Evolutionary conservation across 2,113 vertebrate genomes (phyloP), one percentile per base, ranked within the genome.

Genomic region (Empidonax alnorum): DNA sequence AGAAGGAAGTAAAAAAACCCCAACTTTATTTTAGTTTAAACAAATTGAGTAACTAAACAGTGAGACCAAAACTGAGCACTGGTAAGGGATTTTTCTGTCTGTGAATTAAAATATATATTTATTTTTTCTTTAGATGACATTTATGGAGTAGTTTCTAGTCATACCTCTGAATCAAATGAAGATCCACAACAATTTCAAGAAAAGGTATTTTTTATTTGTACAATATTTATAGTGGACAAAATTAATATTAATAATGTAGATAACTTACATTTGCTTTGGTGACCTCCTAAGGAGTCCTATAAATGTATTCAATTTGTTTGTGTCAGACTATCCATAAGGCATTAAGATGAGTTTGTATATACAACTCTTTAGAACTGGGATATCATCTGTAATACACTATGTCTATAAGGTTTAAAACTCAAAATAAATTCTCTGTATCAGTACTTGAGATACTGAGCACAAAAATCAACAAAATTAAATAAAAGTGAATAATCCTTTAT

Each of bases 201-300:
- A 88, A 95, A 37, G 97, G 98, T 99, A 98, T 84, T 90, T 28
- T 89, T 5, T 87, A 39, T 92, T 85, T 87, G 41, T 94, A 27
- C 65, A 37, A 39, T 21, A 30, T 62, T 90, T 90, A 9, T 14
- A 76, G 23, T 71, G 72, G 85, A 61, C 15, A 78, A 84, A 65
- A 59, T 87, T 94, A 52, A 24, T 78, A 13, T 55, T 33, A 62
- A 22, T 42, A 27, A 17, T 76, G 3, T 44, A 42, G 23, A 69
- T 83, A 73, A 41, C 0, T 82, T 80, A 39, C 2, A 12, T 2
- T 71, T 82, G 25, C 7, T 72, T 87, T 74, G 11, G 15, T 79
- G 35, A 18, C 19, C 18, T 90, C 28, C 59, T 82, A 28, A 39
- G 37, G 37, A 85, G 22, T 37, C 21, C 5, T 66, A 13, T 14